A percentile compares a stretch with the other conserved stretches of the same genome.
phyloP scores from a whole-genome alignment of 2,888 invertebrate genomes.

The Meiosimyza decipiens region DNA sequence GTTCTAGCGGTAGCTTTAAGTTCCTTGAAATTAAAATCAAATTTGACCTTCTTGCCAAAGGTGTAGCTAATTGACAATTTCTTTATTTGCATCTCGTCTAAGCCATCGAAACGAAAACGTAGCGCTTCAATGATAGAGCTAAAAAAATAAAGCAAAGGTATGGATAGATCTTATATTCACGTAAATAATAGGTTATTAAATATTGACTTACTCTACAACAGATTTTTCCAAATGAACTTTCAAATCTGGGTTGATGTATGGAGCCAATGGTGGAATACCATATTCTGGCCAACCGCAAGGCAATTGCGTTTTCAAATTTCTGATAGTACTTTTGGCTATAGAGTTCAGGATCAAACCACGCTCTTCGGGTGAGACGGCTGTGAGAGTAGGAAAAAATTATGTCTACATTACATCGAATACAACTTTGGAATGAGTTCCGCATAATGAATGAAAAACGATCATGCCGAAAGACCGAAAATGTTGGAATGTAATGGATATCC shows the following conservation, averaged over 20 bases:
- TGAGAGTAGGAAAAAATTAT: neutral
- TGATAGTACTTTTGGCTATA: constrained; percentile 55
- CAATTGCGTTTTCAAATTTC: constrained; percentile 51
- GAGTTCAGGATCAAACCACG: constrained; percentile 55
- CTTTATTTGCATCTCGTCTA: constrained; percentile 55
- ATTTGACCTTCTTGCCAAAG: constrained; percentile 57
- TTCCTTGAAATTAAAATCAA: constrained; percentile 51
- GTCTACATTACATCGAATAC: neutral
- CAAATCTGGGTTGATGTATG: constrained; percentile 59
- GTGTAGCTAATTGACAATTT: constrained; percentile 57
- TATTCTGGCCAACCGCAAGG: constrained; percentile 61
- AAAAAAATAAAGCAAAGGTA: neutral
- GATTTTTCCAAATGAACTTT: constrained; percentile 51
- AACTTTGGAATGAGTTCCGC: neutral
- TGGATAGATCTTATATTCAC: neutral
- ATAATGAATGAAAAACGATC: neutral
- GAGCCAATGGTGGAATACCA: constrained; percentile 60
- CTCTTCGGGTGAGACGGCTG: constrained; percentile 48
- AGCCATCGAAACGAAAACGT: constrained; percentile 61
- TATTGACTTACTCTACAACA: constrained; percentile 54
- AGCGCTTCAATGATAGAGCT: constrained; percentile 52
- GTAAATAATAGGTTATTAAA: neutral
- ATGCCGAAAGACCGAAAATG: too few relatives aligned
- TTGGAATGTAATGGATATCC: too few relatives aligned
- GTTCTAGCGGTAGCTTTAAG: constrained; percentile 52